Conservation (phyloP, 2,888 invertebrate species). For the Anthophora plumipes region DNA sequence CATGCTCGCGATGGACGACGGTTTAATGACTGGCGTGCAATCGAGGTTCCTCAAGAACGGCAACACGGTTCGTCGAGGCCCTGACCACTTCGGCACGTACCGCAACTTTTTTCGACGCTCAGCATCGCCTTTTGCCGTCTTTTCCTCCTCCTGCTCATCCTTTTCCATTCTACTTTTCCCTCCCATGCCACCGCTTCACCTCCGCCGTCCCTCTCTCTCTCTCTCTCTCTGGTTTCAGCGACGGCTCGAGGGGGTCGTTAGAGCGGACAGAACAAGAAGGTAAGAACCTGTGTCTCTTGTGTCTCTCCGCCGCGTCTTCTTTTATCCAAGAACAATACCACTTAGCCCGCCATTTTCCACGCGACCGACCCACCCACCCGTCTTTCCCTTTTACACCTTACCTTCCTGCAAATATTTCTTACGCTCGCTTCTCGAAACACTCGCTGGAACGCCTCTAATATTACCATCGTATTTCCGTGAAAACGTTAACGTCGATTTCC, state of each 20-base stretch:
- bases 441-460: background rate
- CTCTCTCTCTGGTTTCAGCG: background rate
- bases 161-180: slow-evolving; percentile 7
- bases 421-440: background rate
- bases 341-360: slow-evolving; percentile 40
- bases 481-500: background rate
- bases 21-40: slow-evolving; percentile 70
- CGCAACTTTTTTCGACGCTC: slow-evolving; percentile 52
- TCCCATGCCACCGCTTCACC: slow-evolving; percentile 8
- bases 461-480: background rate
- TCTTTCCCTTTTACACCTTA: background rate
- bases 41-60: slow-evolving; percentile 61
- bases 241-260: slow-evolving; percentile 64
- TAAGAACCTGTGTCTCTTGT: slow-evolving; percentile 45
- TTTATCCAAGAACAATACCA: slow-evolving; percentile 37
- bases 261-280: slow-evolving; percentile 44
- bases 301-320: slow-evolving; percentile 9
- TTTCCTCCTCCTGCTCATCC: slow-evolving; percentile 7
- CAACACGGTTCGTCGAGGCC: slow-evolving; percentile 35
- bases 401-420: background rate
- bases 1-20: slow-evolving; percentile 50
- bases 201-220: slow-evolving; percentile 4
- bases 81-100: slow-evolving; percentile 67
- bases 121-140: slow-evolving; percentile 3
- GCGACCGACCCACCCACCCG: background rate